Evolutionary conservation across 2,797 vertebrate species (phyloP).

Genomic region (Cottoperca gobio): DNA sequence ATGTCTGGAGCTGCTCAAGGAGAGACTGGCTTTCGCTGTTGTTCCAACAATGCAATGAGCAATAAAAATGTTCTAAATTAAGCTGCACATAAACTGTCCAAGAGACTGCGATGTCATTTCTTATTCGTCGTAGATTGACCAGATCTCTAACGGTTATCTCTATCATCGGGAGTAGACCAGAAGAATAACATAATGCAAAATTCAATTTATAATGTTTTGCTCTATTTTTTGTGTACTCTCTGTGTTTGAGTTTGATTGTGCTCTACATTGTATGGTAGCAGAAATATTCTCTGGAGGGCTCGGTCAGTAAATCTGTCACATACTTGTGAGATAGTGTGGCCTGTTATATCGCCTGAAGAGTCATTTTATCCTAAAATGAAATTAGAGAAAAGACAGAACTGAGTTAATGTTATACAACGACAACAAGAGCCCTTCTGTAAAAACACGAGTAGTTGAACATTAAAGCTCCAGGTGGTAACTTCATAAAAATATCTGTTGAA

Average conservation of each 20-base stretch:
- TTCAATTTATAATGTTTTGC: neutral
- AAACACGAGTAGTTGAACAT: slow-evolving; percentile 24
- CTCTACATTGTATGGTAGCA: neutral
- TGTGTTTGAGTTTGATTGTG: slow-evolving; percentile 5
- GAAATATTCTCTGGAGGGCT: slow-evolving; percentile 9
- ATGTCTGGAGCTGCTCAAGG: slow-evolving; percentile 30
- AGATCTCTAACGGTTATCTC: slow-evolving; percentile 15
- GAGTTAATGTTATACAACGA: slow-evolving; percentile 3
- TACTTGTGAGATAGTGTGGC: neutral
- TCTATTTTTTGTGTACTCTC: neutral
- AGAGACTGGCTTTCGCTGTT: slow-evolving; percentile 26
- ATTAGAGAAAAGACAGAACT: slow-evolving; percentile 17
- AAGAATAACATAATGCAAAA: neutral
- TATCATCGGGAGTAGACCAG: neutral
- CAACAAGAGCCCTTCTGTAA: slow-evolving; percentile 13
- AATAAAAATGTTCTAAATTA: slow-evolving; percentile 29
- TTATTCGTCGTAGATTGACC: slow-evolving; percentile 7
- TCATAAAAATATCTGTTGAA: too few relatives aligned
- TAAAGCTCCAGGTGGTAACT: too few relatives aligned
- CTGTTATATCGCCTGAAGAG: slow-evolving; percentile 1
- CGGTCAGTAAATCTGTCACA: slow-evolving; percentile 21
- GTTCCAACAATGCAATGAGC: slow-evolving; percentile 17
- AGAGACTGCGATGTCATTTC: slow-evolving; percentile 13
- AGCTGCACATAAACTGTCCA: neutral
- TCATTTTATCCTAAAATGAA: slow-evolving; percentile 26